Percentiles rank a stretch among this genome's conserved stretches.
Evolutionary conservation across 2,113 vertebrate genomes (phyloP).

Genomic region (Circaetus gallicus): DNA sequence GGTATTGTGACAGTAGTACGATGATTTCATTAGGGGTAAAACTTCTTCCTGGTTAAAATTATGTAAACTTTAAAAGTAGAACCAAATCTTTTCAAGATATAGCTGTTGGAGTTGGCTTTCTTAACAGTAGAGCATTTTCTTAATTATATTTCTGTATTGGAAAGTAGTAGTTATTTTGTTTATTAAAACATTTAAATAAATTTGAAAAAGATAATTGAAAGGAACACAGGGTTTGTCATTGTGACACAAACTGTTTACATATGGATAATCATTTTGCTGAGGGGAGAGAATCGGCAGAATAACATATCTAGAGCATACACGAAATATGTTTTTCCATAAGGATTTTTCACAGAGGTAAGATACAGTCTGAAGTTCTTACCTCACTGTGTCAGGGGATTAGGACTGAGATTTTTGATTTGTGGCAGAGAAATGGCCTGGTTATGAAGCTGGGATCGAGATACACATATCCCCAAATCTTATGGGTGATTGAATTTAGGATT

Average conservation of each 20-base stretch:
- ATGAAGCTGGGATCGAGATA: background rate
- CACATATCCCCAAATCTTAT: background rate
- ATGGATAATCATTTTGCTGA: background rate
- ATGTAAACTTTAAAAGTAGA: background rate
- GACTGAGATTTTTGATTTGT: background rate
- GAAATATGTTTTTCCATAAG: background rate
- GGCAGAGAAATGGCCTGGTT: background rate
- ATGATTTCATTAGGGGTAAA: background rate
- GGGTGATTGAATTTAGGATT: background rate
- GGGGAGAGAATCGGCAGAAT: background rate
- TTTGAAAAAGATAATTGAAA: background rate
- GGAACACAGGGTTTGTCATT: background rate
- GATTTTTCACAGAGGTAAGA: background rate
- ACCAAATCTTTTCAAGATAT: background rate
- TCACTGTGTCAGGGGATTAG: background rate
- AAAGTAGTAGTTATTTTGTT: background rate
- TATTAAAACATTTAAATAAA: background rate
- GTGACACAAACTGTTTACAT: background rate
- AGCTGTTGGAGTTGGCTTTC: background rate
- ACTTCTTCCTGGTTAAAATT: background rate
- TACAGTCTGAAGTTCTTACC: background rate
- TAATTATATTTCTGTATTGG: background rate
- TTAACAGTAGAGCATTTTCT: background rate
- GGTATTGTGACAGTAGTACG: background rate
- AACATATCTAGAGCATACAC: background rate